Percentiles rank a stretch among this genome's conserved stretches.
Evolutionary conservation across 2,797 vertebrate genomes (phyloP).

Genomic region (Pseudocheirus occidentalis): DNA sequence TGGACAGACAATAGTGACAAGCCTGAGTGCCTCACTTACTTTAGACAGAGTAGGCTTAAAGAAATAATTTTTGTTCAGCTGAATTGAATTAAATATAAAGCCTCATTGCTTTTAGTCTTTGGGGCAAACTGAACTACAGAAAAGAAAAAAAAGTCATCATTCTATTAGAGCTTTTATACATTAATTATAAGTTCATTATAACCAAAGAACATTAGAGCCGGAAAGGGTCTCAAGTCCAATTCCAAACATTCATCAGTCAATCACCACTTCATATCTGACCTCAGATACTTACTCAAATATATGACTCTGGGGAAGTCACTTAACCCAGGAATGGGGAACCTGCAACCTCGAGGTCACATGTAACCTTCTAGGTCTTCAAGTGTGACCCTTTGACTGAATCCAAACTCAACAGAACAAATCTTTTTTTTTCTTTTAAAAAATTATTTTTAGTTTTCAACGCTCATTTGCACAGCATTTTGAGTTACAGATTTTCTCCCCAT

Average conservation of each 20-base stretch:
- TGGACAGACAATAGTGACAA: neutral
- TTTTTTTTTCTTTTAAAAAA: no score
- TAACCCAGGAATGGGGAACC: neutral
- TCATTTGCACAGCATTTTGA: no score
- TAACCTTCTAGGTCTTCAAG: no score
- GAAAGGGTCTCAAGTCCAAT: neutral
- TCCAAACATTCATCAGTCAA: neutral
- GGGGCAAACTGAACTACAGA: no score
- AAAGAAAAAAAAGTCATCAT: neutral
- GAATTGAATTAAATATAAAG: neutral
- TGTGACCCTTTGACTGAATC: no score
- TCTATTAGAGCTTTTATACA: neutral
- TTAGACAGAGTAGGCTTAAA: neutral
- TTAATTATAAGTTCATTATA: neutral
- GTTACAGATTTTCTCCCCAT: no score
- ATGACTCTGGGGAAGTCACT: neutral
- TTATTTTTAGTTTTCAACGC: no score
- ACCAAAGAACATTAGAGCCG: neutral
- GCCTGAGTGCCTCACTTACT: neutral
- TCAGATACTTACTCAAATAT: neutral
- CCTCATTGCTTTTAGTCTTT: fast-evolving
- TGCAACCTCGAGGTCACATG: no score
- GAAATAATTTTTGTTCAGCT: neutral
- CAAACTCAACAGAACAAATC: no score
- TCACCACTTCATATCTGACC: neutral